Percentiles rank a stretch among this genome's conserved stretches.
Evolutionary conservation across 2,797 vertebrate genomes (phyloP).

Genomic region (Danio albolineatus): DNA sequence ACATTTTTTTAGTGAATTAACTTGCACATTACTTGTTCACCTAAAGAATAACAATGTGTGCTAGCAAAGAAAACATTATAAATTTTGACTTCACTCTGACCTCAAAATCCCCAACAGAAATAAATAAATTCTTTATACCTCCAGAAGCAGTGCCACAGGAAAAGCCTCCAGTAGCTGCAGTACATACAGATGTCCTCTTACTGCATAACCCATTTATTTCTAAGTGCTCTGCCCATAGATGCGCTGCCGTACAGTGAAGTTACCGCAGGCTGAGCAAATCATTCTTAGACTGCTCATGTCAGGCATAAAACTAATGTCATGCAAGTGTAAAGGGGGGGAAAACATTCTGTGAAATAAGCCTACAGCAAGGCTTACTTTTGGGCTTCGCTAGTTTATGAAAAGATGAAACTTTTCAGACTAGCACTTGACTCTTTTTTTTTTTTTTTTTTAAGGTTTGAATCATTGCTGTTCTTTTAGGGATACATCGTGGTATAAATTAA

Average conservation of each 20-base stretch:
- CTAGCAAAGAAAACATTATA: too few relatives aligned
- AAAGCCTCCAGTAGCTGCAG: background rate
- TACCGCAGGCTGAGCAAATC: conserved; percentile 25
- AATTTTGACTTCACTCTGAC: too few relatives aligned
- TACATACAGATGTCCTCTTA: background rate
- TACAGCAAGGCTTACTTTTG: conserved; percentile 34
- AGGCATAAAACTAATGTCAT: conserved; percentile 45
- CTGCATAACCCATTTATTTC: conserved; percentile 11
- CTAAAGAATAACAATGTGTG: too few relatives aligned
- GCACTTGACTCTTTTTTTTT: conserved; percentile 23
- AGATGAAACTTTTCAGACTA: conserved; percentile 6
- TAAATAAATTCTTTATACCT: too few relatives aligned
- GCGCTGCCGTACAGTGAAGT: background rate
- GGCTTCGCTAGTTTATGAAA: background rate
- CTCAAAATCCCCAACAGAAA: too few relatives aligned
- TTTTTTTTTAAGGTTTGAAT: conserved; percentile 32
- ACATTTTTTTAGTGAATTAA: too few relatives aligned
- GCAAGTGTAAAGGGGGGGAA: conserved; percentile 1
- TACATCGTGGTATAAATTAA: conserved; percentile 9
- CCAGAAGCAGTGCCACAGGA: too few relatives aligned
- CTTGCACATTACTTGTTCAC: too few relatives aligned
- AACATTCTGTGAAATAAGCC: conserved; percentile 19
- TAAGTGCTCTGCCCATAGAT: background rate
- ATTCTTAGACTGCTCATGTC: conserved; percentile 15
- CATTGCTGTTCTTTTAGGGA: conserved; percentile 26